Evolutionary conservation across 2,113 vertebrate genomes (phyloP), one percentile per base, ranked within the genome.

Genomic region (Dinomys branickii): DNA sequence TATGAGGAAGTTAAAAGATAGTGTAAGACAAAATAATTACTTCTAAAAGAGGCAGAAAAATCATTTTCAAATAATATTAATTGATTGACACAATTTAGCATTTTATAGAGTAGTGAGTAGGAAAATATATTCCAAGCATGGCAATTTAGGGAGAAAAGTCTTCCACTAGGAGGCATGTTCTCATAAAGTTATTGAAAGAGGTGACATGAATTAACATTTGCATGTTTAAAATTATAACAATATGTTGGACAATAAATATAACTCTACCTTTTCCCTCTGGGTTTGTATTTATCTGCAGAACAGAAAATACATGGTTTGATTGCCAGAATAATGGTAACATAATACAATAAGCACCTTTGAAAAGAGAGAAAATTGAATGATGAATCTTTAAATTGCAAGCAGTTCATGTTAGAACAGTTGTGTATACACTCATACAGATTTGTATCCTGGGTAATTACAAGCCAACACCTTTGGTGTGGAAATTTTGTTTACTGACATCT

Each of bases 401-500:
- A 85, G 63, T 41, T 92, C 89, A 95, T 97, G 85, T 94, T 96
- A 96, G 96, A 47, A 86, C 10, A 78, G 73, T 97, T 96, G 30
- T 96, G 92, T 92, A 88, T 56, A 58, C 52, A 75, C 71, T 94
- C 63, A 88, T 92, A 88, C 85, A 94, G 54, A 86, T 96, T 96
- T 50, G 12, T 26, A 4, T 97, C n/a, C 54, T 44, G 52, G 14
- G 95, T 97, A 97, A 97, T 97, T 97, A 95, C 7, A 20, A 97
- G 94, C 92, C 82, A 96, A 65, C 85, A 97, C 41, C 75, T 96
- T 90, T 95, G 67, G 38, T 93, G 82, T 95, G 58, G 58, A 96
- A 93, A 93, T 97, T 98, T 95, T 97, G 56, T 95, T 97, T 94
- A 97, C 94, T 94, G 88, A 91, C 56, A 93, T n/a, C 95, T 93